Evolutionary conservation across 2,888 invertebrate genomes (phyloP), one percentile per base, ranked within the genome.

Genomic region (Panorpa germanica): DNA sequence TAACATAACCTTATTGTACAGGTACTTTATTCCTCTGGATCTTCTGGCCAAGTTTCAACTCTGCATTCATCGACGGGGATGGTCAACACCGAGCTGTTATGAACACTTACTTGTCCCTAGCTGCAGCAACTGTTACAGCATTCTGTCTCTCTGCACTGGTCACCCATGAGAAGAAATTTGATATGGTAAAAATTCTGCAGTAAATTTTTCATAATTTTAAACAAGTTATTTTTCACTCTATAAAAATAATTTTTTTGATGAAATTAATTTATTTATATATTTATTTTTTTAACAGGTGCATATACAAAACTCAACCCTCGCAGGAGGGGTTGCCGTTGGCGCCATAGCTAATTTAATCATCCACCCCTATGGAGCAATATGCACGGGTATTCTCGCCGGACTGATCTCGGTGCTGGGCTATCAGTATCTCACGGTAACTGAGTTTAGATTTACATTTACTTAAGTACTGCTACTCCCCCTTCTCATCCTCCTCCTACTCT

Each of bases 41-140:
- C 33, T 95, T 82, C 56, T 95, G 93, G 93, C 95, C 95, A 1
- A 88, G 88, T 35, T 96, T 96, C 59, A 96, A 95, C 59, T 76
- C 82, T 3, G 85, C 75, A 0, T 66, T 81, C 31, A 63, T 80
- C 15, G 61, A 59, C 2, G 65, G 69, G 1, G 68, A 69, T 38
- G 76, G 74, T 41, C 77, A 77, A 39, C 70, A 77, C 44, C 63
- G 93, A 35, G 91, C 91, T 15, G 70, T 93, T 37, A 66, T 93
- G 49, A 95, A 96, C 63, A 93, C 95, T 2, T 88, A 91, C 48
- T 60, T 91, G 36, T 75, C 91, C 23, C 63, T 96, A 42, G 71
- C 80, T 33, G 67, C 86, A 17, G 62, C 65, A 40, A 64, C 68
- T 59, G 75, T 91, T 8, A 70, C 76, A 29, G 69, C 88, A 4